A percentile compares a stretch with the other conserved stretches of the same genome.
Evolutionary conservation across 1,140 invertebrate species (phyloP).

Genomic region (Drosophila sturtevanti): DNA sequence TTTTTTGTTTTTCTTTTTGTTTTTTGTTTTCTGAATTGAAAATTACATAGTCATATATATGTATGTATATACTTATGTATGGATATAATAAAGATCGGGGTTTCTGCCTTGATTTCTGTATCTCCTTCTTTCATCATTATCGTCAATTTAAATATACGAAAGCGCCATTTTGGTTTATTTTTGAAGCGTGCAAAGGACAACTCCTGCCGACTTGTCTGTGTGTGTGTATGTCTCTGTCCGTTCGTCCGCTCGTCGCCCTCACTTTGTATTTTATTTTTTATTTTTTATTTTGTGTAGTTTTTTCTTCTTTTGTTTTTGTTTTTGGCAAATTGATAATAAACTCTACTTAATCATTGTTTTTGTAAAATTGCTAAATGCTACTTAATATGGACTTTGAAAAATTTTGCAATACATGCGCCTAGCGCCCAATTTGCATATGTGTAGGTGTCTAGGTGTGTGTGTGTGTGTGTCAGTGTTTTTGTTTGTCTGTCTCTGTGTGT

Average conservation of each 20-base stretch:
- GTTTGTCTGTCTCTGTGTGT: constrained; percentile 2
- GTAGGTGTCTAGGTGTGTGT: not conserved
- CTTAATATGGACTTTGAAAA: constrained; percentile 76
- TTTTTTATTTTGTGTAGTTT: constrained; percentile 28
- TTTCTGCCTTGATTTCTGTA: constrained; percentile 10
- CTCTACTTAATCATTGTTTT: constrained; percentile 48
- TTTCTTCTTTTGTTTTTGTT: constrained; percentile 32
- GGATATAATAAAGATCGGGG: constrained; percentile 6
- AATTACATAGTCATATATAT: constrained; percentile 9
- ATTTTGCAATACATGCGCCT: constrained; percentile 47
- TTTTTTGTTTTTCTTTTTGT: constrained; percentile 17
- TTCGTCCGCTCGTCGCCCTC: not conserved
- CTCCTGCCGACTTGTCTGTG: too few relatives aligned
- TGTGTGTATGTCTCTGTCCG: not conserved
- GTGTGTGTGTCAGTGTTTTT: constrained; percentile 16
- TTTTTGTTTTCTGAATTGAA: constrained; percentile 18
- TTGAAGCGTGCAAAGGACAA: constrained; percentile 52
- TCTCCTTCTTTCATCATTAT: not conserved
- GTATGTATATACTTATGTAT: not conserved
- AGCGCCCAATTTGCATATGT: constrained; percentile 43
- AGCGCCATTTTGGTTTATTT: constrained; percentile 12
- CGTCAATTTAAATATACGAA: constrained; percentile 18
- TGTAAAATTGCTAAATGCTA: constrained; percentile 67
- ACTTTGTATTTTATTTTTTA: not conserved
- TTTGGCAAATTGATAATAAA: constrained; percentile 72